phyloP scores from a whole-genome alignment of 2,888 invertebrate genomes.

The Beris morrisii region DNA sequence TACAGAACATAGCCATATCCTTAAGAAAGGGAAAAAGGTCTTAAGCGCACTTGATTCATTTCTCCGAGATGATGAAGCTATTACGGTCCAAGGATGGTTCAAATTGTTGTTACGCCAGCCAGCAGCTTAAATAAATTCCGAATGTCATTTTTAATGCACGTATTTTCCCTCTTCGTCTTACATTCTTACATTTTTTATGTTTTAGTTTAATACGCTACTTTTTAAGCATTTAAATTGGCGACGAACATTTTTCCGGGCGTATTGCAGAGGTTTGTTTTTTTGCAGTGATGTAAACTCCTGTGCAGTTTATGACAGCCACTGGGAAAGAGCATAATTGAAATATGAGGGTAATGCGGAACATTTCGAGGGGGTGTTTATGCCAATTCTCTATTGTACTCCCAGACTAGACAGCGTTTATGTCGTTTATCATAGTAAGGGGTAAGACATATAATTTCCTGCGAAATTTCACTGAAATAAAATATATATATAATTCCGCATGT shows the following conservation, averaged over 20 bases:
- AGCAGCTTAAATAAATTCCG: constrained; percentile 22
- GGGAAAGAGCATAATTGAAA: constrained; percentile 2
- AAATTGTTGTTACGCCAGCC: not conserved
- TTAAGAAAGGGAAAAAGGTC: constrained; percentile 14
- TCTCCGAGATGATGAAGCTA: constrained; percentile 21
- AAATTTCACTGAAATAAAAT: too few species aligned
- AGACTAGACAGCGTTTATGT: not conserved
- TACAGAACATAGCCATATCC: not conserved
- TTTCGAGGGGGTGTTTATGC: too few species aligned
- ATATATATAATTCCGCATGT: too few species aligned
- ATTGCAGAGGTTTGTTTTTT: too few species aligned
- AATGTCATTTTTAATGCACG: constrained; percentile 26
- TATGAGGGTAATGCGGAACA: not conserved
- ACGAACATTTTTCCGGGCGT: too few species aligned
- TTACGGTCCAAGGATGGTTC: constrained; percentile 17
- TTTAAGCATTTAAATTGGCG: too few species aligned
- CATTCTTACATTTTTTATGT: constrained; percentile 8
- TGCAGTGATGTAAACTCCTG: too few species aligned
- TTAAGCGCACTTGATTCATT: constrained; percentile 23
- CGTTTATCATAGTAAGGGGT: not conserved
- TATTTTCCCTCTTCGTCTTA: constrained; percentile 32
- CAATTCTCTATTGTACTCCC: not conserved
- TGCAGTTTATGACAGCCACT: too few species aligned
- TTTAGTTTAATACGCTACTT: too few species aligned
- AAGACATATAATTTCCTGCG: constrained; percentile 4